Evolutionary conservation across 2,797 vertebrate genomes (phyloP).

Genomic region (Sorex maritimensis): DNA sequence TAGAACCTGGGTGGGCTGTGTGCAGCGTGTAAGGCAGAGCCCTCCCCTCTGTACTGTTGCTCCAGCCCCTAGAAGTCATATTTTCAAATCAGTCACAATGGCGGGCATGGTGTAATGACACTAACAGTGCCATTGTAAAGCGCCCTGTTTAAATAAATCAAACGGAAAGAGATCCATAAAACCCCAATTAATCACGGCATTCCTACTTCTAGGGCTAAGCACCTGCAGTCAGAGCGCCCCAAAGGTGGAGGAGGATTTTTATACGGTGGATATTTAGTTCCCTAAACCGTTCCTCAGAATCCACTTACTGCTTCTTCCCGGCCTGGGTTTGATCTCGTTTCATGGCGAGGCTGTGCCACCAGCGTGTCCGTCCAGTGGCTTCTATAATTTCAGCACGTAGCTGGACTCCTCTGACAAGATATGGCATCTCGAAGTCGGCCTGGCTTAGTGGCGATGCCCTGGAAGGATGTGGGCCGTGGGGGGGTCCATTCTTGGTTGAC

Average conservation of each 20-base stretch:
- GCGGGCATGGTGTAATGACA: neutral
- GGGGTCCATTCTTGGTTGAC: neutral
- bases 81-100: slow-evolving; percentile 28
- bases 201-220: neutral
- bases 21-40: no score
- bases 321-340: slow-evolving; percentile 37
- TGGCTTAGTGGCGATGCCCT: neutral
- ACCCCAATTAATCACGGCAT: neutral
- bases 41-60: no score
- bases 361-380: neutral
- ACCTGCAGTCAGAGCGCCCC: neutral
- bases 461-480: neutral
- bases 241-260: neutral
- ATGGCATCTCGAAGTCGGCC: neutral
- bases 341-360: neutral
- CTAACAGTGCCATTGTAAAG: no score
- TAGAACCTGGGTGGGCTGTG: no score
- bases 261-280: neutral
- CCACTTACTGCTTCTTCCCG: neutral
- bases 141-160: no score
- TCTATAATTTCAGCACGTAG: neutral
- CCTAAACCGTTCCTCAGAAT: neutral
- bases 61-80: no score
- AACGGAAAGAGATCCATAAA: no score
- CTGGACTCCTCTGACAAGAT: neutral